Conservation (phyloP, 2,888 invertebrate species). For the Ennomos erosarius region DNA sequence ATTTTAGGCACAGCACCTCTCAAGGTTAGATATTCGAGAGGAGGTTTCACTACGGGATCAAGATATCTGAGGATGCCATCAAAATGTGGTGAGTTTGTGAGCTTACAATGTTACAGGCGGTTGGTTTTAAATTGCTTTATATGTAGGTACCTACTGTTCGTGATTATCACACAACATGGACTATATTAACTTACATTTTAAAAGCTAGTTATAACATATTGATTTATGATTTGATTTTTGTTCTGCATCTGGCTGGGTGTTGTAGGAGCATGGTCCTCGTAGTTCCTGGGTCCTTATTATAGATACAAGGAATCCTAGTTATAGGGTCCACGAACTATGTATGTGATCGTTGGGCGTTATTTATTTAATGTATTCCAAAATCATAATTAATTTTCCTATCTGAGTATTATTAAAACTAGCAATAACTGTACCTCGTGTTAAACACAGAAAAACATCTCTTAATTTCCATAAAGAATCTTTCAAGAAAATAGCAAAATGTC, state of each 20-base stretch:
- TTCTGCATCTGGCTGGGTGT: too few species aligned
- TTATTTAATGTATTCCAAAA: too few species aligned
- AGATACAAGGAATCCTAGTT: too few species aligned
- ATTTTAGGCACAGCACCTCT: constrained; percentile 25
- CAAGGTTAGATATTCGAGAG: constrained; percentile 31
- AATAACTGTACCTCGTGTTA: constrained; percentile 11
- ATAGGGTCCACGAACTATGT: too few species aligned
- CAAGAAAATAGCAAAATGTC: constrained; percentile 12
- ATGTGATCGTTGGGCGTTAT: too few species aligned
- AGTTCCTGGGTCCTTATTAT: too few species aligned
- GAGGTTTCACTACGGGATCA: constrained; percentile 11
- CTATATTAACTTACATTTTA: too few species aligned
- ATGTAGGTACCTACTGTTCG: neutral
- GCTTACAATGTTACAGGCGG: constrained; percentile 24
- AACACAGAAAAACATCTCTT: neutral
- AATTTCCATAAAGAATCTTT: neutral
- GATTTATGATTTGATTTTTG: too few species aligned
- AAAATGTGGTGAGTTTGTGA: constrained; percentile 14
- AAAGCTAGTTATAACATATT: too few species aligned
- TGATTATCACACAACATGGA: too few species aligned
- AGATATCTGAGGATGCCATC: constrained; percentile 21
- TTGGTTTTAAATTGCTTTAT: neutral
- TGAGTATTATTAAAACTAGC: constrained; percentile 2
- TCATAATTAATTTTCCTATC: neutral
- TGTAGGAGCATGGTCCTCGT: too few species aligned